Conservation (phyloP, 1,140 invertebrate genomes). For the Rhyzopertha dominica region DNA sequence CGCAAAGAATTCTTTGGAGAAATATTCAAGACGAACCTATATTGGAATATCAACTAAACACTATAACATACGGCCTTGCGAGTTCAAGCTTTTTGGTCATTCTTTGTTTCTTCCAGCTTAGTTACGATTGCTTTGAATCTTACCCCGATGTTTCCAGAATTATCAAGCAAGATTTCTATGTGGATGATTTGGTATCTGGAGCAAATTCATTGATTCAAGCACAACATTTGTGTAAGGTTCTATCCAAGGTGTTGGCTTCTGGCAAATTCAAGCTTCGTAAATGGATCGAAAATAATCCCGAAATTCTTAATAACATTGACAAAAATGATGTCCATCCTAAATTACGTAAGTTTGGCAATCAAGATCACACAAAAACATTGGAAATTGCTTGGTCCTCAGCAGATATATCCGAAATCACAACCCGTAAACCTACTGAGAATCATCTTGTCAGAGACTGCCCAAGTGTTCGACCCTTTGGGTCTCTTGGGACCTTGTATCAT, state of each 20-base stretch:
- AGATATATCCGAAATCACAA: too few species aligned
- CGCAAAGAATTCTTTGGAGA: conserved; percentile 39
- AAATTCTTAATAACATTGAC: conserved; percentile 1
- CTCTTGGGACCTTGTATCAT: too few species aligned
- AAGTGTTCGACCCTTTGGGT: too few species aligned
- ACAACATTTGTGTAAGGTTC: background rate
- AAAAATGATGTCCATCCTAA: background rate
- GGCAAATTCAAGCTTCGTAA: conserved; percentile 3
- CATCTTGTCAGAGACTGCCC: too few species aligned
- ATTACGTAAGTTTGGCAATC: background rate
- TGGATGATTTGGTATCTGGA: conserved; percentile 14
- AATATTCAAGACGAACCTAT: conserved; percentile 20
- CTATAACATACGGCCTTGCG: conserved; percentile 40
- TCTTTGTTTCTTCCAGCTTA: conserved; percentile 2
- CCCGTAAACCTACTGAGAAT: too few species aligned
- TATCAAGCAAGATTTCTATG: conserved; percentile 11
- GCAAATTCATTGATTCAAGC: background rate
- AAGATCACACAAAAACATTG: background rate
- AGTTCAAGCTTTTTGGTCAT: conserved; percentile 14
- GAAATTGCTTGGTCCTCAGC: background rate
- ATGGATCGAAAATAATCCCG: background rate
- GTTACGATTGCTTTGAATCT: conserved; percentile 1
- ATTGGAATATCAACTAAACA: conserved; percentile 28
- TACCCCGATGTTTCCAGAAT: conserved; percentile 7
- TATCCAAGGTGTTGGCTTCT: background rate